phyloP scores from a whole-genome alignment of 2,113 vertebrate species.

The Falco punctatus region DNA sequence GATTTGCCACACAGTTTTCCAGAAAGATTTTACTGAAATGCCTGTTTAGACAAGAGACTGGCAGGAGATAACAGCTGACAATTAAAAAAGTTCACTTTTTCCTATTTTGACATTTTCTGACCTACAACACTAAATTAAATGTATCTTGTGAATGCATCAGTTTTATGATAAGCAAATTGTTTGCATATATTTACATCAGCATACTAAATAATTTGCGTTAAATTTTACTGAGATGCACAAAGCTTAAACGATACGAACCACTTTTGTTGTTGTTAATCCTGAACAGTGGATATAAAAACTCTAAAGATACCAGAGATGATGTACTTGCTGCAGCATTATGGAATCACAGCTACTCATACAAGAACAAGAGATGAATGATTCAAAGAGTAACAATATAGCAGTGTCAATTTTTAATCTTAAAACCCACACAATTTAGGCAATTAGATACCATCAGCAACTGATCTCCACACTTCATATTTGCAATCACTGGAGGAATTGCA shows the following conservation, averaged over 20 bases:
- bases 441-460: conserved; percentile 4
- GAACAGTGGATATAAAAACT: not conserved
- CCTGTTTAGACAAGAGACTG: not conserved
- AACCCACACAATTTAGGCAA: not conserved
- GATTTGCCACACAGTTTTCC: not conserved
- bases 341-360: not conserved
- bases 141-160: not conserved
- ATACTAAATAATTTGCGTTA: not conserved
- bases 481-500: conserved; percentile 1
- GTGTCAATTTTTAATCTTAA: not conserved
- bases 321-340: not conserved
- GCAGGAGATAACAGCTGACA: not conserved
- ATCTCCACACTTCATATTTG: not conserved
- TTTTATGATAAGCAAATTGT: not conserved
- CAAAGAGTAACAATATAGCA: not conserved
- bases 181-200: not conserved
- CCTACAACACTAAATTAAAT: not conserved
- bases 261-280: not conserved
- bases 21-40: not conserved
- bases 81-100: not conserved
- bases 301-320: not conserved
- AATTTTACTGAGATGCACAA: not conserved
- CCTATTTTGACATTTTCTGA: not conserved
- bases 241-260: not conserved
- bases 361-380: not conserved